Evolutionary conservation across 2,113 vertebrate species (phyloP).

Genomic region (Ascaphus truei): DNA sequence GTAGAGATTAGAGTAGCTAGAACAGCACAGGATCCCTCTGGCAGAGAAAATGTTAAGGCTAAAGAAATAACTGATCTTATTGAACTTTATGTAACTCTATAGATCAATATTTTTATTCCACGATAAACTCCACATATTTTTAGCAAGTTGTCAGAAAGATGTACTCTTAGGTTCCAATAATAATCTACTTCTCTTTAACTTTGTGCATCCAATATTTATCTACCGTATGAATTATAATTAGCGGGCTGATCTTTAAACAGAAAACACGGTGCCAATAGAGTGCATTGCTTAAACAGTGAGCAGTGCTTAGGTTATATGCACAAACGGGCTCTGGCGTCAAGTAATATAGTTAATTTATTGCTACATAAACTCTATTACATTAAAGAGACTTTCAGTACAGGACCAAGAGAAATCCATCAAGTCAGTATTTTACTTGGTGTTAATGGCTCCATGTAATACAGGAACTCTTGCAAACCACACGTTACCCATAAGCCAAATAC

Average conservation of each 20-base stretch:
- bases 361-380: background rate
- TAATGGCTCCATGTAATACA: conserved; percentile 18
- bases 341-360: conserved; percentile 5
- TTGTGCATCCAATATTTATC: background rate
- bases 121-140: background rate
- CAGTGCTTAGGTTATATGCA: background rate
- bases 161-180: background rate
- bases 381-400: conserved; percentile 1
- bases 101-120: background rate
- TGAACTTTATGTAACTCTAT: no score
- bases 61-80: no score
- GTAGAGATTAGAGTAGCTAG: no score
- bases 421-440: conserved; percentile 5
- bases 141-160: no score
- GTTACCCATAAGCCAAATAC: background rate
- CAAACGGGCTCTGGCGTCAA: background rate
- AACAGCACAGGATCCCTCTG: no score
- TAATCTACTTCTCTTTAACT: background rate
- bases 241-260: background rate
- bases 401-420: conserved; percentile 20
- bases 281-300: background rate
- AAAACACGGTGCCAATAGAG: background rate
- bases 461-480: conserved; percentile 4
- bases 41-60: no score
- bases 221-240: background rate